Conservation (phyloP, 2,113 vertebrate genomes). For the Conger conger region DNA sequence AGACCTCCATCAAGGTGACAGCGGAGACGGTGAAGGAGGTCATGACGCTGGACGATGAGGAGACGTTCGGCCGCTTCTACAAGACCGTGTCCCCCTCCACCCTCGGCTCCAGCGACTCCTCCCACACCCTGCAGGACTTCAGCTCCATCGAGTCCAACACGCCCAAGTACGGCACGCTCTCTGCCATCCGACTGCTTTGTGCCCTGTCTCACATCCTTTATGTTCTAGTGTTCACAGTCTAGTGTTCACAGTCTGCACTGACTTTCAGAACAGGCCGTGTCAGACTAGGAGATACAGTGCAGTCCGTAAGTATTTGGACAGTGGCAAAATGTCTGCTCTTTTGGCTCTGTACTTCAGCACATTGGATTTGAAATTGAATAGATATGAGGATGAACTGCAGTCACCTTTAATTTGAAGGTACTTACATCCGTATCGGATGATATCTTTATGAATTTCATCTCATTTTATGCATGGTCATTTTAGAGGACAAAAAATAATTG, state of each 20-base stretch:
- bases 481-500: too few relatives aligned
- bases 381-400: too few relatives aligned
- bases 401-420: too few relatives aligned
- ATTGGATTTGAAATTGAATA: too few relatives aligned
- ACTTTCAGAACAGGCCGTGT: background rate
- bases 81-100: slow-evolving; percentile 6
- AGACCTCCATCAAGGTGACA: slow-evolving; percentile 27
- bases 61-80: slow-evolving; percentile 35
- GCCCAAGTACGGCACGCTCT: slow-evolving; percentile 44
- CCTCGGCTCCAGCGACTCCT: slow-evolving; percentile 21
- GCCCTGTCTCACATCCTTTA: background rate
- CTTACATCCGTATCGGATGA: too few relatives aligned
- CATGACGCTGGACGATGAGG: slow-evolving; percentile 37
- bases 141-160: slow-evolving; percentile 62
- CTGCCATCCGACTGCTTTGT: background rate
- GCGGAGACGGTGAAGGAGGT: slow-evolving; percentile 47
- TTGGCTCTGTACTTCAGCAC: too few relatives aligned
- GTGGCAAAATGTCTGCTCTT: too few relatives aligned
- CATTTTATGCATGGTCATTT: too few relatives aligned
- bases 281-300: background rate
- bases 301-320: too few relatives aligned
- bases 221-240: too few relatives aligned
- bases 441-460: too few relatives aligned
- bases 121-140: slow-evolving; percentile 61
- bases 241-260: background rate